Evolutionary conservation across 1,140 invertebrate genomes (phyloP).

Genomic region (Diorhabda sublineata): DNA sequence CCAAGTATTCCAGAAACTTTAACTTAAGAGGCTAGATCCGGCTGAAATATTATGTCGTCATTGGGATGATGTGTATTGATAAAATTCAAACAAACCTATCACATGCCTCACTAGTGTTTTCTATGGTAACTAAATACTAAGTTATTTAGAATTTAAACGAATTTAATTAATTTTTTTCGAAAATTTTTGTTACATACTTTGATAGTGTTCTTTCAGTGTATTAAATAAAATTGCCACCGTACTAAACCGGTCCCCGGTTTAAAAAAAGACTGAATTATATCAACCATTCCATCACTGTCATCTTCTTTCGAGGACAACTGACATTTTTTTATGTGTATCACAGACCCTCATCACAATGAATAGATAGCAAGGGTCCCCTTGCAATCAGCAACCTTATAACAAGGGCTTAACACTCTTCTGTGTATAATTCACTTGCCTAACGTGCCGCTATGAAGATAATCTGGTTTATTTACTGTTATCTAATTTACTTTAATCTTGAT

Average conservation of each 20-base stretch:
- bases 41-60: too few relatives aligned
- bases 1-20: too few relatives aligned
- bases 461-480: conserved; percentile 1
- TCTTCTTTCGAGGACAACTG: conserved; percentile 10
- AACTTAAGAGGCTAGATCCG: too few relatives aligned
- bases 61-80: too few relatives aligned
- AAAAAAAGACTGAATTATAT: conserved; percentile 4
- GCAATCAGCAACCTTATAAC: conserved; percentile 6
- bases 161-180: too few relatives aligned
- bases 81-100: too few relatives aligned
- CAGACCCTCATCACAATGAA: background rate
- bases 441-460: conserved; percentile 3
- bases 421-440: conserved; percentile 9
- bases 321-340: conserved; percentile 3
- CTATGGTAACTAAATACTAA: too few relatives aligned
- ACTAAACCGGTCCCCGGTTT: background rate
- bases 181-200: too few relatives aligned
- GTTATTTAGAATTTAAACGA: too few relatives aligned
- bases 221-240: background rate
- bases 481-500: background rate
- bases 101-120: too few relatives aligned
- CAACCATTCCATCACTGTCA: conserved; percentile 13
- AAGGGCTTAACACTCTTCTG: conserved; percentile 14
- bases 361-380: conserved; percentile 9
- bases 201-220: too few relatives aligned